Percentiles rank a stretch among this genome's conserved stretches.
These are phyloP conservation scores for Naso thynnoides DNA, from an alignment of 2,797 vertebrate genomes.

Conservation along the genomic window DNA sequence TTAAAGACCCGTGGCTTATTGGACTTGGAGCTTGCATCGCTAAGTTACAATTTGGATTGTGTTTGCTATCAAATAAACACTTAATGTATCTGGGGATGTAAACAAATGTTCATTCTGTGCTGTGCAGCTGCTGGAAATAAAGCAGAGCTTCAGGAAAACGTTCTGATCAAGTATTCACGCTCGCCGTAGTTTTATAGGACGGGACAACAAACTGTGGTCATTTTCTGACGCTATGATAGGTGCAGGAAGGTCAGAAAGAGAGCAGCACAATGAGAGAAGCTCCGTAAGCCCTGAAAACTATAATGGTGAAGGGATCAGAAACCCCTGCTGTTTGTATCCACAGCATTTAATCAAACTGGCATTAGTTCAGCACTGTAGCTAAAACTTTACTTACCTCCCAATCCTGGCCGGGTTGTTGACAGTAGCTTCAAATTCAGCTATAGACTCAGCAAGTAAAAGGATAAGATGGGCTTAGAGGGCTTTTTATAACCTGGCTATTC, in stretches of 20 bases:
- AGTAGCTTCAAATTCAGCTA: slow-evolving; percentile 71
- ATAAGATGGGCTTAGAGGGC: slow-evolving; percentile 80
- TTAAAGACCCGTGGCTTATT: slow-evolving; percentile 76
- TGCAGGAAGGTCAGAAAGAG: slow-evolving; percentile 54
- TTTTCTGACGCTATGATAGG: slow-evolving; percentile 50
- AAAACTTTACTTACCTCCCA: slow-evolving; percentile 80
- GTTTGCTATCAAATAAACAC: slow-evolving; percentile 78
- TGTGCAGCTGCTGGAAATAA: slow-evolving; percentile 62
- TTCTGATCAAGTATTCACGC: slow-evolving; percentile 11
- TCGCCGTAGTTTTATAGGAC: slow-evolving; percentile 30
- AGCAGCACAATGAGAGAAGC: slow-evolving; percentile 56
- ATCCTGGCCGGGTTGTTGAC: slow-evolving; percentile 76
- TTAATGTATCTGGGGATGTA: slow-evolving; percentile 73
- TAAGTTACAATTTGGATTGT: slow-evolving; percentile 74
- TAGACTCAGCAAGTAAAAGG: slow-evolving; percentile 84
- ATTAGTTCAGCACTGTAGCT: slow-evolving; percentile 81
- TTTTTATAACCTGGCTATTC: slow-evolving; percentile 79
- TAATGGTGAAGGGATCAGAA: slow-evolving; percentile 68
- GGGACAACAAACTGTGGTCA: neutral
- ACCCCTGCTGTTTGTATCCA: slow-evolving; percentile 79
- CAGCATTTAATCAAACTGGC: slow-evolving; percentile 84
- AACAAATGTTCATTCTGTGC: slow-evolving; percentile 67
- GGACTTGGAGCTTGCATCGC: slow-evolving; percentile 69
- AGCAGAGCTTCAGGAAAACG: slow-evolving; percentile 22
- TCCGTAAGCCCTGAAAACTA: slow-evolving; percentile 53